Evolutionary conservation across 2,888 invertebrate species (phyloP).

Genomic region (Epiblema foenella): DNA sequence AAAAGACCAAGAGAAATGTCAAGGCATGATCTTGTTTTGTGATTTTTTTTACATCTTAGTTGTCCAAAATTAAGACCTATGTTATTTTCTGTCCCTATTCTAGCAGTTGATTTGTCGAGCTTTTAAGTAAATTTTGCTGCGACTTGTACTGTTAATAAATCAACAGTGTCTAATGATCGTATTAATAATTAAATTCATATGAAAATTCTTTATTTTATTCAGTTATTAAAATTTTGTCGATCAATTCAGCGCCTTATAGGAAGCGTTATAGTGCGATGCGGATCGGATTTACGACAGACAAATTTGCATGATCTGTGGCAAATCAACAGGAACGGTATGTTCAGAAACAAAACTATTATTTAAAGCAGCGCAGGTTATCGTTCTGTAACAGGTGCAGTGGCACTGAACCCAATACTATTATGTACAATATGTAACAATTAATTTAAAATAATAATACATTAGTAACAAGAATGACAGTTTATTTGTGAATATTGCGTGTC

Average conservation of each 20-base stretch:
- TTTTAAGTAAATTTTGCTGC: too few relatives aligned
- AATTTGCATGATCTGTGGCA: too few relatives aligned
- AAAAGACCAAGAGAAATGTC: background rate
- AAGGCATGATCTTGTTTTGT: background rate
- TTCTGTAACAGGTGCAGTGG: background rate
- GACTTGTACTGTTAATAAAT: too few relatives aligned
- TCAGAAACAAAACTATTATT: slow-evolving; percentile 1
- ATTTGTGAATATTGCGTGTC: background rate
- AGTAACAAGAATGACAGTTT: background rate
- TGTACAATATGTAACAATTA: background rate
- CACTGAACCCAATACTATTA: background rate
- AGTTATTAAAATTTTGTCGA: too few relatives aligned
- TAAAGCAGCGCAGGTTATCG: too few relatives aligned
- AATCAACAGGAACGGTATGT: background rate
- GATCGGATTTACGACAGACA: background rate
- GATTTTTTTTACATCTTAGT: background rate
- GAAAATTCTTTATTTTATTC: too few relatives aligned
- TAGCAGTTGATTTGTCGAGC: too few relatives aligned
- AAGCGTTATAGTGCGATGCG: background rate
- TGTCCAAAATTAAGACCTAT: background rate
- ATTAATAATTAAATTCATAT: too few relatives aligned
- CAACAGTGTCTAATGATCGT: too few relatives aligned
- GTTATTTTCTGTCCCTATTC: background rate
- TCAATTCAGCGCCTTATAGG: too few relatives aligned
- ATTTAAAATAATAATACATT: too few relatives aligned